A percentile compares a stretch with the other conserved stretches of the same genome.
These are phyloP conservation scores for Panthera leo DNA, from an alignment of 2,113 vertebrate species.

Conservation along the genomic window DNA sequence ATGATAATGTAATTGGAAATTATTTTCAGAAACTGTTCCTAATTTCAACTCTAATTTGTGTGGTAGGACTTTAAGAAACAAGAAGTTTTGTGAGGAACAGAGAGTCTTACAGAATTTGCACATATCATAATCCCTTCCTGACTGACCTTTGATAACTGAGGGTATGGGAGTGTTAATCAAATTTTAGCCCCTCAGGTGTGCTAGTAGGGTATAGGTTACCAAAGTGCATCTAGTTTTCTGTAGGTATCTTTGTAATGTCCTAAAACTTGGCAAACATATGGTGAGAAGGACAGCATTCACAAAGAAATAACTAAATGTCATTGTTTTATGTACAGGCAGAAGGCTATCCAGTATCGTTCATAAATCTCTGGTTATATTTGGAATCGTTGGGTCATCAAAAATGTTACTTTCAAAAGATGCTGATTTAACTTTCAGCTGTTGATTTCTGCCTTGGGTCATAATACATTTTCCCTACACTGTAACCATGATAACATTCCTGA, in stretches of 20 bases:
- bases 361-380: constrained; percentile 24
- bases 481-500: background rate
- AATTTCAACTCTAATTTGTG: background rate
- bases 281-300: background rate
- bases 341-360: background rate
- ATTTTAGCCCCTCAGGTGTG: background rate
- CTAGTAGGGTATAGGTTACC: background rate
- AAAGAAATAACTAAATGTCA: background rate
- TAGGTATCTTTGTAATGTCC: background rate
- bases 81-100: background rate
- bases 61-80: background rate
- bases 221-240: background rate
- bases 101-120: background rate
- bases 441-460: background rate
- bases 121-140: background rate
- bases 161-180: background rate
- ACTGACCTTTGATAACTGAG: background rate
- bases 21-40: constrained; percentile 12
- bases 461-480: background rate
- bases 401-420: constrained; percentile 46
- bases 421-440: constrained; percentile 31
- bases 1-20: background rate
- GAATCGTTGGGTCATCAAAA: background rate
- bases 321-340: background rate
- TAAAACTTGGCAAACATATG: background rate